phyloP scores from a whole-genome alignment of 2,888 invertebrate species.

The Pardosa pseudoannulata region DNA sequence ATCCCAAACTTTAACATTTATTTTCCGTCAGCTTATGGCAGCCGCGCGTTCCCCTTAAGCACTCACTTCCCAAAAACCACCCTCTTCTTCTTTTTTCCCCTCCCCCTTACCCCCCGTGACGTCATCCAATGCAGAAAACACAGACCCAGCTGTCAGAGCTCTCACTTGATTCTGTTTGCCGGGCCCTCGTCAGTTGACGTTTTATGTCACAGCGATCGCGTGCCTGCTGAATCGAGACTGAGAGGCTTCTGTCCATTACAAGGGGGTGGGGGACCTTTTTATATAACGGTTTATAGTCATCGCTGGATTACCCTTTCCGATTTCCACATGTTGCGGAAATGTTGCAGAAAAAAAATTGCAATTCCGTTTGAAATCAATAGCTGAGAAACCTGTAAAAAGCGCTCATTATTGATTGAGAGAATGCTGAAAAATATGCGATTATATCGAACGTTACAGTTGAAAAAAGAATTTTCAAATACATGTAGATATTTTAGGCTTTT shows the following conservation, averaged over 20 bases:
- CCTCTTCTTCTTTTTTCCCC: not conserved
- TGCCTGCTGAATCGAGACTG: constrained; percentile 7
- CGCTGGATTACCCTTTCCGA: not conserved
- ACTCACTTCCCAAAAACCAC: too few relatives aligned
- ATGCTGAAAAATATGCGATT: too few relatives aligned
- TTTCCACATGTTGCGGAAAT: constrained; percentile 2
- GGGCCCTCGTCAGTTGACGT: constrained; percentile 3
- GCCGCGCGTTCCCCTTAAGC: too few relatives aligned
- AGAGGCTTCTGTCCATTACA: not conserved
- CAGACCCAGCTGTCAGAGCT: not conserved
- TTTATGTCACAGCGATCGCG: not conserved
- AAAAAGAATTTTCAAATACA: too few relatives aligned
- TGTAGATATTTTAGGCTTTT: too few relatives aligned
- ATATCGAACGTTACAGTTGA: too few relatives aligned
- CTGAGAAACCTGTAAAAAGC: not conserved
- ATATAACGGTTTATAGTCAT: constrained; percentile 1
- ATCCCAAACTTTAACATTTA: too few relatives aligned
- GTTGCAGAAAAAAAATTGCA: not conserved
- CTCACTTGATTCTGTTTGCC: not conserved
- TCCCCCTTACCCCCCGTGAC: not conserved
- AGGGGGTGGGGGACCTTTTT: not conserved
- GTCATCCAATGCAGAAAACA: not conserved
- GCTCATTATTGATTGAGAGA: too few relatives aligned
- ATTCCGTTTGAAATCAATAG: not conserved
- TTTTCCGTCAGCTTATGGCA: too few relatives aligned